Conservation (phyloP, 2,113 vertebrate species). For the Cranoglanis bouderius region DNA sequence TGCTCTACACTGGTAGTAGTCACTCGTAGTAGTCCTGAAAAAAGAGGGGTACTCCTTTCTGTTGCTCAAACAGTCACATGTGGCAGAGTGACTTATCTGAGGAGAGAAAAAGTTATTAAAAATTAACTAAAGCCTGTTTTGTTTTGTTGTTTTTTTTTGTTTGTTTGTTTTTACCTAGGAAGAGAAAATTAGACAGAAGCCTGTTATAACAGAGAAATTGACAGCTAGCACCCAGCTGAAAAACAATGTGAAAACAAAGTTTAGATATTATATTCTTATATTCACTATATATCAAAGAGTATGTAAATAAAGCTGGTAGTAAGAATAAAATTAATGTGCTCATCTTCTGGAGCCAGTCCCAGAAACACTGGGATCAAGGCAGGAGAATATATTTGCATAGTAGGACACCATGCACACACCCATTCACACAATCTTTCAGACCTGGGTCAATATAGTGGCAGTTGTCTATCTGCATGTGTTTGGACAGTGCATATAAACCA, state of each 20-base stretch:
- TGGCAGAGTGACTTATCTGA: constrained; percentile 72
- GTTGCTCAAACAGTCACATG: constrained; percentile 72
- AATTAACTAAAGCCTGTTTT: too few relatives aligned
- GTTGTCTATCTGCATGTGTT: background rate
- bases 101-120: background rate
- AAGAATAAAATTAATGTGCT: background rate
- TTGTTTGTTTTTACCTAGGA: too few relatives aligned
- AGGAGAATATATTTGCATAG: too few relatives aligned
- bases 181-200: too few relatives aligned
- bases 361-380: background rate
- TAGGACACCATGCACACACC: too few relatives aligned
- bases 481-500: too few relatives aligned
- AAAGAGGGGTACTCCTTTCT: constrained; percentile 68
- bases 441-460: too few relatives aligned
- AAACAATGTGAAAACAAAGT: background rate
- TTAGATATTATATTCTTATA: background rate
- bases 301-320: background rate
- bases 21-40: constrained; percentile 73
- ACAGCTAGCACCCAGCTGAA: background rate
- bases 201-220: background rate
- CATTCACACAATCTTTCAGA: too few relatives aligned
- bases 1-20: constrained; percentile 67
- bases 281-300: background rate
- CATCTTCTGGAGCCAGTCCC: too few relatives aligned
- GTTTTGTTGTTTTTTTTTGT: too few relatives aligned